Base-by-base conservation (phyloP, 1,140 invertebrate species). In the Drosophila simulans region DNA sequence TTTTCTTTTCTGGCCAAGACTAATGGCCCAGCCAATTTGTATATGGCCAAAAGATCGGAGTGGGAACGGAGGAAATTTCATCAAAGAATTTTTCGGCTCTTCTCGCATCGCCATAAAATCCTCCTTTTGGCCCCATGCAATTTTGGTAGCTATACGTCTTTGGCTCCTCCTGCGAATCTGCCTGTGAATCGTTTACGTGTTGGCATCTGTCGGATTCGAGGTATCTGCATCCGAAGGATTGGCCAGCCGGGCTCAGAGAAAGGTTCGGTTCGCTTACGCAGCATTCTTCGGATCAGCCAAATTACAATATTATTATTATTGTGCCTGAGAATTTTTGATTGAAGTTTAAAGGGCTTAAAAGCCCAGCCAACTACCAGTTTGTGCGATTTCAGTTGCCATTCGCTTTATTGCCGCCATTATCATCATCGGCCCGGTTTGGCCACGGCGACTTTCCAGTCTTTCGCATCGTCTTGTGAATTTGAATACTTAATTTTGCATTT, bases 291-390 rank as follows among this genome's bases (percentile, higher is more conserved):
- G 43, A 40, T 64, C 64, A 54, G 60, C 52, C 62, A 80, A 84
- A 88, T 88, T 88, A 89, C 84, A 88, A 88, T 86, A 86, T 86
- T 84, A 88, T 86, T 86, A 84, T 84, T 80, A 62, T 77, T 40
- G 22, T 34, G 79, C 77, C 81, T 84, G 81, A 86, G 82, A 88
- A 89, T 89, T 88, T 88, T 89, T 88, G 83, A 88, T 86, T 86
- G 79, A 83, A 83, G 83, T 73, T 80, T 88, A 79, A 82, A 88
- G 72, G 78, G 74, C 70, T 72, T 83, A 65, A 86, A 88, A 83
- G 80, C 83, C 56, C 80, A 60, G 52, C 57, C 84, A 88, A 84
- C 83, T 89, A 80, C 84, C 84, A 88, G 77, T 70, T 85, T 79
- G 59, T 75, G 64, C 76, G 71, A 80, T 77, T 86, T 77, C 82